These are phyloP conservation scores for Panthera leo DNA, from an alignment of 2,113 vertebrate species.

Conservation along the genomic window DNA sequence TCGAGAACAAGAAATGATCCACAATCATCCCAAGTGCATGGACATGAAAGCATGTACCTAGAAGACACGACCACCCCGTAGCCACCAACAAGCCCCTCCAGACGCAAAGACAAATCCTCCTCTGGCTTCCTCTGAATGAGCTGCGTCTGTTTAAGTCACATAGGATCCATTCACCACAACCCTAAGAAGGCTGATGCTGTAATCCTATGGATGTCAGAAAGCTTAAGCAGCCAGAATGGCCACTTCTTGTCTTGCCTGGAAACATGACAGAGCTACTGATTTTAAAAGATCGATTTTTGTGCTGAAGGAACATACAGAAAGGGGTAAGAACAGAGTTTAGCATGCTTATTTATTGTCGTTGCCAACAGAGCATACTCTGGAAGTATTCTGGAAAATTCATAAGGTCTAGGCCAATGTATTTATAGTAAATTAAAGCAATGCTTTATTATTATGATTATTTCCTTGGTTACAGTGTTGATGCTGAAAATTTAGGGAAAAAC, in stretches of 20 bases:
- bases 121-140: not conserved
- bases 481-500: slow-evolving; percentile 79
- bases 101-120: not conserved
- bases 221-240: not conserved
- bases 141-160: not conserved
- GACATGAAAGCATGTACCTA: accelerated
- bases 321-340: not conserved
- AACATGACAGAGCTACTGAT: slow-evolving; percentile 5
- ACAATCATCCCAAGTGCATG: accelerated
- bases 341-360: slow-evolving; percentile 54
- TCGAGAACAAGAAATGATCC: accelerated
- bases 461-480: slow-evolving; percentile 76
- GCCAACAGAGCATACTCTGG: slow-evolving; percentile 50
- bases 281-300: slow-evolving; percentile 15
- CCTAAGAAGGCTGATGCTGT: not conserved
- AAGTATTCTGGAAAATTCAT: slow-evolving; percentile 78
- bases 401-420: slow-evolving; percentile 67
- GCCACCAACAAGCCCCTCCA: not conserved
- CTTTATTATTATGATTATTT: slow-evolving; percentile 78
- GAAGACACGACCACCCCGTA: not conserved
- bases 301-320: slow-evolving; percentile 37
- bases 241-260: not conserved
- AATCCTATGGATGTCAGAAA: not conserved
- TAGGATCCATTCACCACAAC: not conserved
- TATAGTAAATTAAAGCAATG: slow-evolving; percentile 70